These are phyloP conservation scores for Cyprinodon variegatus DNA, from an alignment of 2,113 vertebrate genomes.

Conservation along the genomic window DNA sequence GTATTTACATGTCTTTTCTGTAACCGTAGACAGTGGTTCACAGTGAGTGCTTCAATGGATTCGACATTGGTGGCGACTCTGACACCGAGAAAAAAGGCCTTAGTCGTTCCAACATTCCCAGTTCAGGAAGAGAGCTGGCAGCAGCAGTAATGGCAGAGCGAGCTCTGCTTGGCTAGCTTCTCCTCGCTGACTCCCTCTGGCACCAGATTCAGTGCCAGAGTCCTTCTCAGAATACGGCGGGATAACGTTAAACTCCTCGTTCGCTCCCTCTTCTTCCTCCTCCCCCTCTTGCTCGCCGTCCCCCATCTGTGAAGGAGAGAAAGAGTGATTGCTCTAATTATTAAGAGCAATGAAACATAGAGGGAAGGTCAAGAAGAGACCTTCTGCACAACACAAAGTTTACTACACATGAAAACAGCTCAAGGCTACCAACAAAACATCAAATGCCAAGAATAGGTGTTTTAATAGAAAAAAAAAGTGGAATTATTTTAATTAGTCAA, in stretches of 20 bases:
- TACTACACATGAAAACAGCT: slow-evolving; percentile 14
- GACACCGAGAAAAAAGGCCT: slow-evolving; percentile 29
- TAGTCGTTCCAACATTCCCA: slow-evolving; percentile 59
- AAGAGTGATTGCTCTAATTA: slow-evolving; percentile 58
- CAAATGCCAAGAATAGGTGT: background rate
- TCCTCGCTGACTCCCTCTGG: slow-evolving; percentile 62
- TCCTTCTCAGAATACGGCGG: slow-evolving; percentile 76
- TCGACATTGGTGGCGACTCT: slow-evolving; percentile 42
- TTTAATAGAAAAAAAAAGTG: background rate
- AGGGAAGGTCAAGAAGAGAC: slow-evolving; percentile 15
- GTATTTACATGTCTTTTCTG: slow-evolving; percentile 42
- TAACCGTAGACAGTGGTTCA: slow-evolving; percentile 32
- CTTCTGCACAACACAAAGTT: slow-evolving; percentile 34
- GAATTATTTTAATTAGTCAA: background rate
- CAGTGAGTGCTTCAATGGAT: slow-evolving; percentile 42
- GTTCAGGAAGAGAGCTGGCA: slow-evolving; percentile 56
- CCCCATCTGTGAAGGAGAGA: slow-evolving; percentile 63
- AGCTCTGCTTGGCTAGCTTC: slow-evolving; percentile 41
- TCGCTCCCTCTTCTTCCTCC: slow-evolving; percentile 53
- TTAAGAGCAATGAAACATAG: slow-evolving; percentile 38
- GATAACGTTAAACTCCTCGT: slow-evolving; percentile 71
- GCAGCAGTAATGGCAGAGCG: slow-evolving; percentile 58
- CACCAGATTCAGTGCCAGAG: slow-evolving; percentile 60
- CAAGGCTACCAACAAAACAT: slow-evolving; percentile 6
- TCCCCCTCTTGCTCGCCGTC: slow-evolving; percentile 65